Evolutionary conservation across 2,888 invertebrate species (phyloP), one percentile per base, ranked within the genome.

Genomic region (Cheilosia impressa): DNA sequence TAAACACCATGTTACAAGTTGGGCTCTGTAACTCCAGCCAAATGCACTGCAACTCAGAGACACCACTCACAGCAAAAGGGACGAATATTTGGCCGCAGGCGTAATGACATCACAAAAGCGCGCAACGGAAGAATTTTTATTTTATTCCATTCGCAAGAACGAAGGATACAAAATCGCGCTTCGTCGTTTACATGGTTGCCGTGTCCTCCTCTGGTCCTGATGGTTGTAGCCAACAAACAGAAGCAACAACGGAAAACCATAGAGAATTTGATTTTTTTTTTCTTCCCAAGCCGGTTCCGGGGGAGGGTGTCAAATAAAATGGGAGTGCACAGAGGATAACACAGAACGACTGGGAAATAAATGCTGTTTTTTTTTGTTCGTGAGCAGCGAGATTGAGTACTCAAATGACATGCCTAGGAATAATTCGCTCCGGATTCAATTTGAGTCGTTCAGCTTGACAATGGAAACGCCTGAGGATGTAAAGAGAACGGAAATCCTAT

Each of bases 71-170:
- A 66, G 68, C 71, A 84, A 87, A 88, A 87, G 83, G 87, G 87
- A 88, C 80, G 83, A 83, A 73, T 78, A 72, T 87, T 87, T 87
- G 78, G 88, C 88, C 88, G 88, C 88, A 88, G 88, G 88, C 88
- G 87, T 88, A 87, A 87, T 88, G 65, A 76, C 79, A 57, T 84
- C 76, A 88, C 87, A 88, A 88, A 85, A 85, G 71, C 76, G 81
- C 81, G 75, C 82, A 72, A 78, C 87, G 76, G 81, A 87, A 85
- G 79, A 79, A 88, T 83, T 87, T 84, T 78, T 27, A 34, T 77
- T 79, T 79, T 73, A 60, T 77, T 73, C 60, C 34, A 60, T 69
- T 72, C 58, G 31, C 52, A 41, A 55, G 55, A 55, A 47, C 57
- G 62, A 66, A 55, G 87, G 62, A n/a, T 47, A 80, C 31, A 43